Evolutionary conservation across 2,888 invertebrate species (phyloP).

Genomic region (Parelbella ahira): DNA sequence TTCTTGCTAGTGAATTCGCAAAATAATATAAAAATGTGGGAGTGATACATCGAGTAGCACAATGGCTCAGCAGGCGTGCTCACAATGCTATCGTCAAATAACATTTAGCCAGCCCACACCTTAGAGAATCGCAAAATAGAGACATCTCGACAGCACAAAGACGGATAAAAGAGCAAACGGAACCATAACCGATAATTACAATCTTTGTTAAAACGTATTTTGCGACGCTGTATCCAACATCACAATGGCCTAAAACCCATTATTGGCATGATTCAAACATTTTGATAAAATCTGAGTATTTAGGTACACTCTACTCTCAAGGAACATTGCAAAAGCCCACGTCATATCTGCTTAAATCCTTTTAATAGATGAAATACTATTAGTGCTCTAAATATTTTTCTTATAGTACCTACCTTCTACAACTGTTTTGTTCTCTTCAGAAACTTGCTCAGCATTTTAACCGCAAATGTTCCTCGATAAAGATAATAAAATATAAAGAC

Average conservation of each 20-base stretch:
- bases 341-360: too few relatives aligned
- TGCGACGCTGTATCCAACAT: slow-evolving; percentile 53
- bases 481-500: slow-evolving; percentile 10
- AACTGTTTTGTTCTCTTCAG: slow-evolving; percentile 8
- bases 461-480: slow-evolving; percentile 3
- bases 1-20: slow-evolving; percentile 64
- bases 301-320: too few relatives aligned
- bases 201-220: slow-evolving; percentile 64
- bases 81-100: slow-evolving; percentile 77
- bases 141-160: slow-evolving; percentile 65
- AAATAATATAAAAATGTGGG: slow-evolving; percentile 72
- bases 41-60: slow-evolving; percentile 69
- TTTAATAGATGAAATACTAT: too few relatives aligned
- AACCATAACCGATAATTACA: slow-evolving; percentile 76
- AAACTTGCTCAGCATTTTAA: slow-evolving; percentile 1
- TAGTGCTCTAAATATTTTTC: too few relatives aligned
- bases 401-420: too few relatives aligned
- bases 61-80: slow-evolving; percentile 72
- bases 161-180: slow-evolving; percentile 59
- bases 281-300: too few relatives aligned
- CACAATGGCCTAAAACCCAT: slow-evolving; percentile 49
- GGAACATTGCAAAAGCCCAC: too few relatives aligned
- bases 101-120: slow-evolving; percentile 79
- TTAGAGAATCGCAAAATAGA: slow-evolving; percentile 78
- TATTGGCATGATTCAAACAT: slow-evolving; percentile 44